Base-by-base conservation (phyloP, 2,888 invertebrate species). In the Catocala nupta region DNA sequence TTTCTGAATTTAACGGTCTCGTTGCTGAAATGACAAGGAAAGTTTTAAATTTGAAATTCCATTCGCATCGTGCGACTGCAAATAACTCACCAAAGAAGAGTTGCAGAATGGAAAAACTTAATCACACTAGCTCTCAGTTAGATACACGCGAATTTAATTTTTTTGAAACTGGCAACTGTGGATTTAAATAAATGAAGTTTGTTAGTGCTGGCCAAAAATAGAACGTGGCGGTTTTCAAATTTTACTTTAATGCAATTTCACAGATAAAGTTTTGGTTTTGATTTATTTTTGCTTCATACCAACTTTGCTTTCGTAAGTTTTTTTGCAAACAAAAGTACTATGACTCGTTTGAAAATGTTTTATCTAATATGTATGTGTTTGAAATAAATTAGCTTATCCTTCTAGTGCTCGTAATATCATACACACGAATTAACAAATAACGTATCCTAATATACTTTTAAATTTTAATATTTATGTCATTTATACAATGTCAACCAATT, bases 21-120 rank as follows among this genome's bases (percentile, higher is more conserved):
- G 53, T 67, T 61, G 68, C 67, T 55, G 57, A 59, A 67, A 68
- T 76, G 77, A 70, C 73, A 70, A 71, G 68, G 63, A 65, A 71
- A 78, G 68, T 83, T 78, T 78, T 74, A 81, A 80, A 82, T 77
- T 73, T 69, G 63, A 70, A 77, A 77, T 78, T 75, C 69, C 73
- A 73, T 77, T 78, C 65, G 63, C 75, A 67, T 75, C 60, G 71
- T 58, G 61, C 63, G 44, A 55, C 70, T 73, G 78, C 72, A 81
- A 80, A 83, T 80, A 80, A 77, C 78, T 80, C 75, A 71, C 80
- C 76, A 82, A 81, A 78, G 73, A 70, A 72, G 58, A 76, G 73
- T 73, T 73, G 65, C 67, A 61, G 63, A 61, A 69, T 70, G 73
- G 63, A 69, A 76, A 82, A 80, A 71, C 71, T 70, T 71, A 75